Conservation (phyloP, 2,113 vertebrate species). For the Cygnus buccinator region DNA sequence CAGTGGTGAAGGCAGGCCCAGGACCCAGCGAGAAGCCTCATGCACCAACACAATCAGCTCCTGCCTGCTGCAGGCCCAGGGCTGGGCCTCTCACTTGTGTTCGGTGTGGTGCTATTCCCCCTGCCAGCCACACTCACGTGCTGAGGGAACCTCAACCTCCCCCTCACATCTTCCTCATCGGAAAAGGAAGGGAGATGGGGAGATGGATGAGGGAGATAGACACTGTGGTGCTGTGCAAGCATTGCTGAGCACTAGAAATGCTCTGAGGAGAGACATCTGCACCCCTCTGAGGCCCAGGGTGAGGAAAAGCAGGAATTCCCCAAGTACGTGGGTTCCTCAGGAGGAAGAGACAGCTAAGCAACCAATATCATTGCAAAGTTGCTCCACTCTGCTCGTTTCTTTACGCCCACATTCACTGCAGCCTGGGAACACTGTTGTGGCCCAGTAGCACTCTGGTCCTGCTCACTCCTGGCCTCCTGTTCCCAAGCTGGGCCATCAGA, state of each 20-base stretch:
- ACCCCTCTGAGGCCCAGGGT: neutral
- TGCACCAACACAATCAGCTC: neutral
- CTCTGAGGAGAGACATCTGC: neutral
- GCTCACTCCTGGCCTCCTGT: neutral
- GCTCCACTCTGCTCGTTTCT: neutral
- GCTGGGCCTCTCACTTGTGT: neutral
- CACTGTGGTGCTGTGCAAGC: neutral
- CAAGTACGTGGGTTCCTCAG: neutral
- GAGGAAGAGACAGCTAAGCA: neutral
- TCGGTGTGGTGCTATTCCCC: neutral
- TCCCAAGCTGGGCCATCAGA: neutral
- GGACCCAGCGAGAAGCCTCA: neutral
- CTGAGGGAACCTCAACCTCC: too few relatives aligned
- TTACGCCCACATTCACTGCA: neutral
- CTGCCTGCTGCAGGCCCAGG: neutral
- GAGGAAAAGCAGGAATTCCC: neutral
- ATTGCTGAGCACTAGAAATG: neutral
- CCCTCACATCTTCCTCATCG: too few relatives aligned
- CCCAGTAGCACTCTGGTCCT: neutral
- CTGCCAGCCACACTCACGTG: fast-evolving
- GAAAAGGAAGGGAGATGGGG: neutral
- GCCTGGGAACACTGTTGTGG: neutral
- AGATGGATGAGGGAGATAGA: neutral
- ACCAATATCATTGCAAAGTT: neutral
- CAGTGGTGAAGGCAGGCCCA: neutral